Evolutionary conservation across 2,888 invertebrate species (phyloP).

Genomic region (Herminia tarsipennalis): DNA sequence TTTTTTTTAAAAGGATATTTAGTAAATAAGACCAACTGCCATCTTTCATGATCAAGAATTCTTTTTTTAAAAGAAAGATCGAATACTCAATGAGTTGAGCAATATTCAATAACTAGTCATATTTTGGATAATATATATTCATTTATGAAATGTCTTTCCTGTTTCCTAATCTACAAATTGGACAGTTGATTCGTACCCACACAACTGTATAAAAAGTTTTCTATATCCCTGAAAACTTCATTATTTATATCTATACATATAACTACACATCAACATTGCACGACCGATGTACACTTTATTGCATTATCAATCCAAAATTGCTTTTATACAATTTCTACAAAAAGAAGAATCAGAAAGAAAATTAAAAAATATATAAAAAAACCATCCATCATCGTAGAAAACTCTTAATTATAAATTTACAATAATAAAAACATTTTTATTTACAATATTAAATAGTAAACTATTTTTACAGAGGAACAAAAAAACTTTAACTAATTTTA

Average conservation of each 20-base stretch:
- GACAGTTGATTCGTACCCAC: slow-evolving; percentile 15
- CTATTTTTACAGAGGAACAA: slow-evolving; percentile 84
- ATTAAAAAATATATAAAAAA: slow-evolving; percentile 34
- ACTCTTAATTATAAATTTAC: slow-evolving; percentile 75
- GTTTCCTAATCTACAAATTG: background rate
- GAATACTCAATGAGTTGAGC: background rate
- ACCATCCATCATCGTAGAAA: slow-evolving; percentile 65
- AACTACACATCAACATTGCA: slow-evolving; percentile 75
- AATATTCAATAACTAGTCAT: background rate
- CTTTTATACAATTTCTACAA: slow-evolving; percentile 46
- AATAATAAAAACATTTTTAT: slow-evolving; percentile 83
- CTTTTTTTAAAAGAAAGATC: too few relatives aligned
- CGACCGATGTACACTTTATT: slow-evolving; percentile 64
- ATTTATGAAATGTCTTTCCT: background rate
- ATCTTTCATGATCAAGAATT: background rate
- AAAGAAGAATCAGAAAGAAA: slow-evolving; percentile 23
- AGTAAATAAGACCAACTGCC: background rate
- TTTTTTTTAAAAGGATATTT: background rate
- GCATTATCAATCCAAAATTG: slow-evolving; percentile 45
- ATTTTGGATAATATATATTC: background rate
- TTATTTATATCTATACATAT: slow-evolving; percentile 50
- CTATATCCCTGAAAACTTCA: slow-evolving; percentile 28
- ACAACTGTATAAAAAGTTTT: slow-evolving; percentile 32
- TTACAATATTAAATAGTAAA: slow-evolving; percentile 80
- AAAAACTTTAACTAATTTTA: slow-evolving; percentile 78